phyloP scores from a whole-genome alignment of 2,113 vertebrate genomes.

The Caracal caracal region DNA sequence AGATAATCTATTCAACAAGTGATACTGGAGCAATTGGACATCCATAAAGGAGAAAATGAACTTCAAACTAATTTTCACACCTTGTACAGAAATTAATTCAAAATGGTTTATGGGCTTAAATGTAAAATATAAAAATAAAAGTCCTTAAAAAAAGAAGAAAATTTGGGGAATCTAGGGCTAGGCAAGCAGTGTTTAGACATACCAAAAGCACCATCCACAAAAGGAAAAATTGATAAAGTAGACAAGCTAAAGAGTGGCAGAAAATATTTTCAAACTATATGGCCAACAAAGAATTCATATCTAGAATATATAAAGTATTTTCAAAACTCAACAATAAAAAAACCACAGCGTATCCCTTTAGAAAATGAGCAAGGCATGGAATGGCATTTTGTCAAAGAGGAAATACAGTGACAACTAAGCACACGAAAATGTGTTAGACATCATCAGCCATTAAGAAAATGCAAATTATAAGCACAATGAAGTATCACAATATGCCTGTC shows the following conservation, averaged over 20 bases:
- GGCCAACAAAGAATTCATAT: neutral
- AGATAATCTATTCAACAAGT: neutral
- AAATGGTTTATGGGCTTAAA: neutral
- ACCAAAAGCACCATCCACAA: neutral
- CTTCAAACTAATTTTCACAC: neutral
- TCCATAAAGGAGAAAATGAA: neutral
- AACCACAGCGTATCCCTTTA: neutral
- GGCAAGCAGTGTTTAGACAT: neutral
- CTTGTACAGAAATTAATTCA: neutral
- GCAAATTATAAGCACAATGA: neutral
- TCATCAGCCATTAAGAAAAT: neutral
- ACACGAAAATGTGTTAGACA: neutral
- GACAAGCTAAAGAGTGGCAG: neutral
- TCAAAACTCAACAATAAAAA: slow-evolving; percentile 1
- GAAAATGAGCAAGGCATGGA: neutral
- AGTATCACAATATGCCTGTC: neutral
- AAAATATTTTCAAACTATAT: neutral
- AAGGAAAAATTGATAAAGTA: neutral
- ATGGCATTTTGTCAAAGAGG: neutral
- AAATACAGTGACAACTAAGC: neutral
- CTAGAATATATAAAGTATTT: neutral
- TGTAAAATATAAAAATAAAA: neutral
- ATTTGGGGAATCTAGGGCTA: neutral
- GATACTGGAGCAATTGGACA: neutral
- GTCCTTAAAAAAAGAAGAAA: neutral